Evolutionary conservation across 2,888 invertebrate genomes (phyloP).

Genomic region (Watsonalla binaria): DNA sequence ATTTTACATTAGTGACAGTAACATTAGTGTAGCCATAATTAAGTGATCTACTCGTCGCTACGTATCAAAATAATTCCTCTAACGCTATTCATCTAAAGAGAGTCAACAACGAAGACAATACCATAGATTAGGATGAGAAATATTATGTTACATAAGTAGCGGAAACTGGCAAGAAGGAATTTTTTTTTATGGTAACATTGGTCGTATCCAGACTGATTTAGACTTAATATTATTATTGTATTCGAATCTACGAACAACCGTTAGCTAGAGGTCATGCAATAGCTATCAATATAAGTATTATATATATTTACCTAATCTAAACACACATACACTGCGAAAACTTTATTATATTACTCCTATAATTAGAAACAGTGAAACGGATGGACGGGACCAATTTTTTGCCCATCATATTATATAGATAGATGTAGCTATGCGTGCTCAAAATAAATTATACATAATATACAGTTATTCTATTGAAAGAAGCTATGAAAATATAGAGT

Average conservation of each 20-base stretch:
- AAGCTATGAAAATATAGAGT: slow-evolving; percentile 72
- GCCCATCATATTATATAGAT: slow-evolving; percentile 36
- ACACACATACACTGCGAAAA: slow-evolving; percentile 68
- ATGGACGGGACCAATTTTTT: slow-evolving; percentile 51
- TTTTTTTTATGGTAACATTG: slow-evolving; percentile 27
- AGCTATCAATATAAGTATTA: slow-evolving; percentile 45
- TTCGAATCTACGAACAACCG: slow-evolving; percentile 70
- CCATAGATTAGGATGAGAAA: slow-evolving; percentile 33
- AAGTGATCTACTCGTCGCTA: slow-evolving; percentile 51
- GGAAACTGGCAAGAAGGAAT: slow-evolving; percentile 6
- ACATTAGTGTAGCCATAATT: slow-evolving; percentile 39
- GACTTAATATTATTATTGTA: slow-evolving; percentile 69
- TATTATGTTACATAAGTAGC: slow-evolving; percentile 2
- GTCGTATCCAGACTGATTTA: slow-evolving; percentile 47
- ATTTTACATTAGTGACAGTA: slow-evolving; percentile 72
- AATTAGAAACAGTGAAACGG: slow-evolving; percentile 47
- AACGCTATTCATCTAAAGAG: slow-evolving; percentile 60
- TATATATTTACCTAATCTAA: slow-evolving; percentile 63
- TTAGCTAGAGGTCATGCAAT: slow-evolving; percentile 72
- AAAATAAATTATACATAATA: slow-evolving; percentile 32
- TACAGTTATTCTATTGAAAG: slow-evolving; percentile 38
- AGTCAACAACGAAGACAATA: slow-evolving; percentile 72
- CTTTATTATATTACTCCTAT: slow-evolving; percentile 47
- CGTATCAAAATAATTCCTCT: slow-evolving; percentile 67
- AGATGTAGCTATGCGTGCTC: slow-evolving; percentile 54